Base-by-base conservation (phyloP, 2,797 vertebrate species). In the Nyctalus aviator region DNA sequence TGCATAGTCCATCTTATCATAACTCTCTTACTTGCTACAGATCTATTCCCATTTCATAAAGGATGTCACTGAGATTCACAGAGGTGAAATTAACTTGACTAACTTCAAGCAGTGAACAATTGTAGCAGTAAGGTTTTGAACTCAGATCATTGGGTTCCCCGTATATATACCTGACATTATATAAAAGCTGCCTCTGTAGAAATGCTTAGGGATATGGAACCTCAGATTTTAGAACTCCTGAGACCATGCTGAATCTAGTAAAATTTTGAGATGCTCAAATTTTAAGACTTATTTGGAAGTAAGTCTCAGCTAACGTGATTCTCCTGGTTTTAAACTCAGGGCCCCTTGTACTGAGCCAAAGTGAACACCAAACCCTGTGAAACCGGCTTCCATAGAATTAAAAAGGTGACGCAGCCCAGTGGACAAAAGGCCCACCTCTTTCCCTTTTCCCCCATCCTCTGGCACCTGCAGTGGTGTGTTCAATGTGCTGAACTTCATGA, bases 181-280 rank as follows among this genome's bases (percentile, higher is more conserved):
- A 30, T 11, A 85, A 85, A 66, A 5, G 69, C 27, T 87, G 50
- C 57, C 30, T 50, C 55, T 32, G 44, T 78, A 66, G 35, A 87
- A 75, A 83, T 64, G 25, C 20, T 78, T 44, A 82, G 14, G n/a
- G 62, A 64, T 15, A 23, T 50, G 23, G n/a, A 73, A 55, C 8
- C 7, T 77, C 46, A 64, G 50, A 81, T 75, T 87, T 77, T 46
- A 37, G 37, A 76, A 76, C 84, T 79, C 64, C 35, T 68, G 69
- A 93, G 32, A 81, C 69, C 2, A n/a, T 30, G 50, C 32, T 76
- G 11, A 93, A 82, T 71, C 21, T 11, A 30, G 50, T 72, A 62
- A 93, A 94, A 81, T 50, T 93, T 84, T 89, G 76, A 92, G 86
- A 50, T 71, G 53, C 37, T 81, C 64, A 66, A 46, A 57, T 79